Evolutionary conservation across 30 jellyfish, hydroid and myxozoan species (phyloP).

Genomic region (Pseudorhiza aurosa): DNA sequence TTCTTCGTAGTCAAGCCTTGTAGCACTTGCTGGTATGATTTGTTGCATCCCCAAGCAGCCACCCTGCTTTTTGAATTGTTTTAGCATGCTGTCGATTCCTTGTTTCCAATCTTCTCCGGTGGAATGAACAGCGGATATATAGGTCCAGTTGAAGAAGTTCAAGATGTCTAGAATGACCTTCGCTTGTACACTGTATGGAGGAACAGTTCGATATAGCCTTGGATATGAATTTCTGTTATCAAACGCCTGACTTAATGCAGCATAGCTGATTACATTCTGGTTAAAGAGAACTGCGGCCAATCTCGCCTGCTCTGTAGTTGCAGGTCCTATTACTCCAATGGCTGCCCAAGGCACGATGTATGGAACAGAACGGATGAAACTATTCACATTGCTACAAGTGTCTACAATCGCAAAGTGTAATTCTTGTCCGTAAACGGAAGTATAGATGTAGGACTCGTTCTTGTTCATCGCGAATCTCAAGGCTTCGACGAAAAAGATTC

Average conservation of each 20-base stretch:
- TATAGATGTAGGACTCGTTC: too few relatives aligned
- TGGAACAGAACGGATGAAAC: background rate
- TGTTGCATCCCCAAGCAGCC: slow-evolving; percentile 49
- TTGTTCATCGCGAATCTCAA: too few relatives aligned
- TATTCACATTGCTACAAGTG: too few relatives aligned
- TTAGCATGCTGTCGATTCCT: slow-evolving; percentile 36
- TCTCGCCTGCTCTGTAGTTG: slow-evolving; percentile 67
- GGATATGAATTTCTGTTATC: slow-evolving; percentile 56
- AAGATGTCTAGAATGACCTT: slow-evolving; percentile 63
- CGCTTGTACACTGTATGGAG: slow-evolving; percentile 64
- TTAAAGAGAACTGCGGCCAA: slow-evolving; percentile 57
- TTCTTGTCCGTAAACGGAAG: too few relatives aligned
- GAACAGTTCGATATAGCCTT: slow-evolving; percentile 81
- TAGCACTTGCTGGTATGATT: slow-evolving; percentile 30
- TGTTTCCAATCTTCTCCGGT: slow-evolving; percentile 71
- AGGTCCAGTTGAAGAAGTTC: slow-evolving; percentile 70
- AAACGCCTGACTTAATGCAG: slow-evolving; percentile 60
- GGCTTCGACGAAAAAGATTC: too few relatives aligned
- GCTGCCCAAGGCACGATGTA: too few relatives aligned
- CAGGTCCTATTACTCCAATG: slow-evolving; percentile 75
- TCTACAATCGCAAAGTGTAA: too few relatives aligned
- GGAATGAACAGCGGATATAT: slow-evolving; percentile 63
- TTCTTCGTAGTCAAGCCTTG: background rate
- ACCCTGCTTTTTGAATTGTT: background rate
- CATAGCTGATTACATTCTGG: slow-evolving; percentile 48